A percentile compares a stretch with the other conserved stretches of the same genome.
Evolutionary conservation across 1,140 invertebrate species (phyloP).

Genomic region (Drosophila busckii): DNA sequence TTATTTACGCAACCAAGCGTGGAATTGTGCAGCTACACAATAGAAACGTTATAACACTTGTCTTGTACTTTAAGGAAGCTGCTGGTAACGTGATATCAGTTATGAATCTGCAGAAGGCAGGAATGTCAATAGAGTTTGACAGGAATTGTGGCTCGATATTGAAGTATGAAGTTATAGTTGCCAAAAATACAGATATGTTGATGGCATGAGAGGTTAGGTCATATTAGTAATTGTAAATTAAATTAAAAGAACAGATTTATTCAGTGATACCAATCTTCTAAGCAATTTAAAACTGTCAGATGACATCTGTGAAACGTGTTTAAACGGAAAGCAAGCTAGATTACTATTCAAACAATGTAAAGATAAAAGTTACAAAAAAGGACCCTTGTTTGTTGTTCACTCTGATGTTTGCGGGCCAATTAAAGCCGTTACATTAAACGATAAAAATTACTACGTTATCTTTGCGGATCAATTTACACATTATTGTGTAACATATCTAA

Average conservation of each 20-base stretch:
- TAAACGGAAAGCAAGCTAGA: constrained; percentile 78
- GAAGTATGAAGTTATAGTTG: constrained; percentile 3
- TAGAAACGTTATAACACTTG: constrained; percentile 15
- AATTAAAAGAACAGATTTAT: constrained; percentile 62
- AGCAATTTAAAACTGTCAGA: constrained; percentile 36
- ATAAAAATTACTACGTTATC: constrained; percentile 74
- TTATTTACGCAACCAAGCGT: constrained; percentile 24
- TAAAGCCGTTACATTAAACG: constrained; percentile 58
- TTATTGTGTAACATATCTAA: constrained; percentile 65
- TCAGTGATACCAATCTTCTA: constrained; percentile 53
- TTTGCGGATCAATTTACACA: constrained; percentile 77
- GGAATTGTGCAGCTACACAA: constrained; percentile 17
- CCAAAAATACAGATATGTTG: constrained; percentile 8
- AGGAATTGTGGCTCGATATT: not conserved
- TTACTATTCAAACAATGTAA: constrained; percentile 71
- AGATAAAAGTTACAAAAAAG: constrained; percentile 68
- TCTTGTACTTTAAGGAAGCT: constrained; percentile 12
- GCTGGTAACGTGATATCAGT: constrained; percentile 26
- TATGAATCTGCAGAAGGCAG: constrained; percentile 10
- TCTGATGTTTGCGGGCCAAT: constrained; percentile 79
- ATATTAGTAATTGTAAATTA: constrained; percentile 66
- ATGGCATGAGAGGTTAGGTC: constrained; percentile 71
- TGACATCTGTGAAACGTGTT: constrained; percentile 78
- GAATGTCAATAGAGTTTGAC: constrained; percentile 13
- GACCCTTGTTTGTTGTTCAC: constrained; percentile 75